phyloP scores from a whole-genome alignment of 2,113 vertebrate genomes.

The Mola mola region DNA sequence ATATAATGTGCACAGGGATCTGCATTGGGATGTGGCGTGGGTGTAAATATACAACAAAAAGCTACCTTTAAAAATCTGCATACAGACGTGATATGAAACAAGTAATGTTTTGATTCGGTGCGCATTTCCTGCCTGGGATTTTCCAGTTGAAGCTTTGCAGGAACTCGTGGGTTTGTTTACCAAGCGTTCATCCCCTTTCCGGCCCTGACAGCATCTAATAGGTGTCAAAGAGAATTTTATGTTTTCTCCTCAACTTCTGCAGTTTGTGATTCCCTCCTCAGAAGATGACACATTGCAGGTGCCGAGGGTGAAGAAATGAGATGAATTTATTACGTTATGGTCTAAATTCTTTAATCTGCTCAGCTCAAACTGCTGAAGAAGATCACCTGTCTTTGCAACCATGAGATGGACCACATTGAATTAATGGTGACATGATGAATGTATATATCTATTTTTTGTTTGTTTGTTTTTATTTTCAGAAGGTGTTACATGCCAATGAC shows the following conservation, averaged over 20 bases:
- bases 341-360: conserved; percentile 61
- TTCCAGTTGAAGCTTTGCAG: conserved; percentile 33
- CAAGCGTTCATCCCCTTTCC: conserved; percentile 36
- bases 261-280: conserved; percentile 15
- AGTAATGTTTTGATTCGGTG: conserved; percentile 24
- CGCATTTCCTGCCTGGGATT: conserved; percentile 21
- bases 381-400: conserved; percentile 23
- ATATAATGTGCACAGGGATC: background rate
- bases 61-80: conserved; percentile 7
- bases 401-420: conserved; percentile 36
- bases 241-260: conserved; percentile 51
- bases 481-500: conserved; percentile 35
- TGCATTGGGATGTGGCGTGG: conserved; percentile 37
- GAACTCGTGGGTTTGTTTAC: conserved; percentile 69
- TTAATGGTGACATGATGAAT: conserved; percentile 34
- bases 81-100: conserved; percentile 15
- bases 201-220: conserved; percentile 54
- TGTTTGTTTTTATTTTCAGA: conserved; percentile 2
- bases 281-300: conserved; percentile 52
- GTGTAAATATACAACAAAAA: conserved; percentile 43
- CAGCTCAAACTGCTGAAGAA: conserved; percentile 38
- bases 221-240: conserved; percentile 69
- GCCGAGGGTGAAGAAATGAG: conserved; percentile 47
- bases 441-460: background rate
- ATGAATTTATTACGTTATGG: conserved; percentile 59